Conservation (phyloP, 2,888 invertebrate species). For the Leptopilina myrica region DNA sequence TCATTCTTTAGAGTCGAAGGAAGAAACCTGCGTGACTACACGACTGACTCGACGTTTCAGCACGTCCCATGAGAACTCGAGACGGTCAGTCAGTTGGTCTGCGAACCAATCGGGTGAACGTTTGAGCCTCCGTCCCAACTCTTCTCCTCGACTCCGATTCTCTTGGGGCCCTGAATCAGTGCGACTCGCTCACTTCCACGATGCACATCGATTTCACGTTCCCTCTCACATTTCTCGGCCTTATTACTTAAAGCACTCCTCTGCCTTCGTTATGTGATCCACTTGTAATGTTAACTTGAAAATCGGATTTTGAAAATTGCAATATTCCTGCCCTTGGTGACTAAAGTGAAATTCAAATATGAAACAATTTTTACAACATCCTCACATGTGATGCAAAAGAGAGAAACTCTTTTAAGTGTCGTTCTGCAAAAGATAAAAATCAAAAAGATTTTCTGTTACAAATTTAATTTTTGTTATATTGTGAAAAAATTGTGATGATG, state of each 20-base stretch:
- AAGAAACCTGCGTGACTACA: constrained; percentile 29
- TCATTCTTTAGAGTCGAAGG: constrained; percentile 19
- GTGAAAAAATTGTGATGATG: background rate
- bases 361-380: no score
- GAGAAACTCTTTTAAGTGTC: no score
- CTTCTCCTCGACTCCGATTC: constrained; percentile 21
- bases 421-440: no score
- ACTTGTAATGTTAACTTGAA: background rate
- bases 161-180: constrained; percentile 37
- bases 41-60: constrained; percentile 3
- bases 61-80: constrained; percentile 22
- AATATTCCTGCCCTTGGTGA: no score
- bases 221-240: constrained; percentile 4
- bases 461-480: background rate
- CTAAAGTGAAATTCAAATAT: no score
- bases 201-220: background rate
- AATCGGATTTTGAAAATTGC: background rate
- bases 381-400: no score
- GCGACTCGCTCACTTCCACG: constrained; percentile 17
- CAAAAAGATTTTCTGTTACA: no score
- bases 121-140: constrained; percentile 24
- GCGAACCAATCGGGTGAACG: constrained; percentile 20
- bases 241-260: background rate
- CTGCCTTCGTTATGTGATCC: background rate
- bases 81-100: constrained; percentile 34